A percentile compares a stretch with the other conserved stretches of the same genome.
Conservation (phyloP, 2,888 invertebrate genomes). For the Macrophya annulata region DNA sequence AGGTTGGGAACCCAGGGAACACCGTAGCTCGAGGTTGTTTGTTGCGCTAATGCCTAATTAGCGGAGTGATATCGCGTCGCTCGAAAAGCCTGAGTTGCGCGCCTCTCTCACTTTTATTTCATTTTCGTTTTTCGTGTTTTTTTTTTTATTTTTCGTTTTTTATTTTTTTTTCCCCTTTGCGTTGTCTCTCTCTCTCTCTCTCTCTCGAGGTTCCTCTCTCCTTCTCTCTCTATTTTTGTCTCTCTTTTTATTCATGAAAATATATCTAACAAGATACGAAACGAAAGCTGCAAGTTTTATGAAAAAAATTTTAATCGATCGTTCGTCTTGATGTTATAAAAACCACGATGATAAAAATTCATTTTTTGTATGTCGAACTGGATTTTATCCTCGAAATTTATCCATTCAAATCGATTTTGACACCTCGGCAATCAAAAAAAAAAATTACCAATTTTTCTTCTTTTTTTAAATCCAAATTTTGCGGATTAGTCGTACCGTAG, state of each 20-base stretch:
- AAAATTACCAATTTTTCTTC: no score
- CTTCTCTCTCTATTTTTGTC: background rate
- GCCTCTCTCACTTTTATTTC: slow-evolving; percentile 55
- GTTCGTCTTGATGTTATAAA: background rate
- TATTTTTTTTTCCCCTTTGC: background rate
- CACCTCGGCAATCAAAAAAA: no score
- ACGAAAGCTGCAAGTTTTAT: background rate
- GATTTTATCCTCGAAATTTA: no score
- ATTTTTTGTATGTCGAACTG: no score
- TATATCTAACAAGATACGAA: background rate
- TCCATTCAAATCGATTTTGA: no score
- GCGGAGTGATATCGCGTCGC: slow-evolving; percentile 76
- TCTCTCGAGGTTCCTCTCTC: slow-evolving; percentile 48
- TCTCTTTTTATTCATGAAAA: background rate
- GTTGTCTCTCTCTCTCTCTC: background rate
- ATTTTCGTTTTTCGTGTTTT: background rate
- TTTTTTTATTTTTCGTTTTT: background rate
- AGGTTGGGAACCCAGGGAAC: slow-evolving; percentile 49
- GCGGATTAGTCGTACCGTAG: no score
- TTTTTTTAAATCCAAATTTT: no score
- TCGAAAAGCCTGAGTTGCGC: slow-evolving; percentile 59
- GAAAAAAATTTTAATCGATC: background rate
- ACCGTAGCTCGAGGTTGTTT: slow-evolving; percentile 72
- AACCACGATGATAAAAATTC: background rate
- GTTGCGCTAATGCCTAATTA: slow-evolving; percentile 78